A percentile compares a stretch with the other conserved stretches of the same genome.
These are phyloP conservation scores for Scaptodrosophila latifasciaeformis DNA, from an alignment of 2,888 invertebrate genomes.

Conservation along the genomic window DNA sequence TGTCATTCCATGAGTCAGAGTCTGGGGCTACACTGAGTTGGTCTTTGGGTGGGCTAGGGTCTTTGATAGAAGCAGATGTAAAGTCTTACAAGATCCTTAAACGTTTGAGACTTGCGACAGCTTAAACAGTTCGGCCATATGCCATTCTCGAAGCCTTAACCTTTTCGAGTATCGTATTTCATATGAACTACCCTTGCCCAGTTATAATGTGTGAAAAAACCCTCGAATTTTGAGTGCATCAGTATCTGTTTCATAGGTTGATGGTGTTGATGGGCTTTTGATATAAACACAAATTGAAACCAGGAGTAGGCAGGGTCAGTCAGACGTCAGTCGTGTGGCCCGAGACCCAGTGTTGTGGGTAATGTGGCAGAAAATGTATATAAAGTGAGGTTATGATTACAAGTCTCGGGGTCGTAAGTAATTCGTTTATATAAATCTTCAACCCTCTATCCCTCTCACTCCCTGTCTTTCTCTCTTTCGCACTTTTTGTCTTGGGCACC, in stretches of 20 bases:
- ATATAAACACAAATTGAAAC: conserved; percentile 64
- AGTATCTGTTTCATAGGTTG: too few species aligned
- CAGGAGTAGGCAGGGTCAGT: conserved; percentile 52
- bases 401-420: conserved; percentile 16
- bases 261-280: conserved; percentile 54
- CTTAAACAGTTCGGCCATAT: conserved; percentile 51
- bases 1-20: conserved; percentile 24
- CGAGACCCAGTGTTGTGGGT: conserved; percentile 21
- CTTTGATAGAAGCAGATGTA: background rate
- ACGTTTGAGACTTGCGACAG: conserved; percentile 36
- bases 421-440: conserved; percentile 58
- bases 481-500: background rate
- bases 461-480: background rate
- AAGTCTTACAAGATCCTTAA: background rate
- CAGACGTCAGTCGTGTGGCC: conserved; percentile 48
- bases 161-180: conserved; percentile 71
- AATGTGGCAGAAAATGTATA: conserved; percentile 50
- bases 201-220: conserved; percentile 44
- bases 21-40: background rate
- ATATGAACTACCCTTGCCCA: conserved; percentile 24
- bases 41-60: conserved; percentile 50
- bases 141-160: conserved; percentile 51
- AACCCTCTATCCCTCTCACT: background rate
- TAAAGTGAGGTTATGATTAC: conserved; percentile 53
- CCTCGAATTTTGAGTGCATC: too few species aligned